A percentile compares a stretch with the other conserved stretches of the same genome.
Conservation (phyloP, 2,888 invertebrate genomes). For the Macropis europaea region DNA sequence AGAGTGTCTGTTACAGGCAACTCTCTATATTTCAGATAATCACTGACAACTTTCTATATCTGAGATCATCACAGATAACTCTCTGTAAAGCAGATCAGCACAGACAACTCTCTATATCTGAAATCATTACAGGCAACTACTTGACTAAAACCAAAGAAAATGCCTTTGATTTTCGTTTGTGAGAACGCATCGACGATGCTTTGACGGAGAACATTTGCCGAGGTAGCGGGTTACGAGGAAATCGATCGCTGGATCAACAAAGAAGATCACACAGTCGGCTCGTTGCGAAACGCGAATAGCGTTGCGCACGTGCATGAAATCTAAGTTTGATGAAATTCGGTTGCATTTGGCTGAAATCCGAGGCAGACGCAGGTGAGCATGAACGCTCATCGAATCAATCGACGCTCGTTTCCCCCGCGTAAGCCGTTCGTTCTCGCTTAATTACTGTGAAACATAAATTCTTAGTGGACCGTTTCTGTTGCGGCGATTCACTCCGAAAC, state of each 20-base stretch:
- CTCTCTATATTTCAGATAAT: too few species aligned
- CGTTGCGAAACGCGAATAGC: slow-evolving; percentile 8
- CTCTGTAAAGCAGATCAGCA: too few species aligned
- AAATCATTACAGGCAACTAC: too few species aligned
- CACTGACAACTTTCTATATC: too few species aligned
- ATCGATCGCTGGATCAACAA: neutral
- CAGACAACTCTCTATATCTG: too few species aligned
- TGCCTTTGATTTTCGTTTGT: too few species aligned
- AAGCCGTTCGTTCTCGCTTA: slow-evolving; percentile 64
- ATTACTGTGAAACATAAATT: slow-evolving; percentile 73
- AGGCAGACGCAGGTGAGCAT: slow-evolving; percentile 12
- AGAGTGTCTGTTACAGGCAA: too few species aligned
- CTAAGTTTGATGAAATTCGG: slow-evolving; percentile 32
- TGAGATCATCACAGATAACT: too few species aligned
- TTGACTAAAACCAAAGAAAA: too few species aligned
- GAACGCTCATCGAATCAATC: slow-evolving; percentile 31
- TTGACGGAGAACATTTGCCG: slow-evolving; percentile 1
- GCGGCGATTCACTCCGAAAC: slow-evolving; percentile 50
- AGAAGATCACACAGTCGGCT: slow-evolving; percentile 1
- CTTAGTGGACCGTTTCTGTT: slow-evolving; percentile 58
- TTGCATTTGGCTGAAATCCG: neutral
- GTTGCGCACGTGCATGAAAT: slow-evolving; percentile 16
- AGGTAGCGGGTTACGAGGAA: neutral
- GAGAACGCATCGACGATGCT: too few species aligned
- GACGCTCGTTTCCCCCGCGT: slow-evolving; percentile 21